A percentile compares a stretch with the other conserved stretches of the same genome.
Evolutionary conservation across 2,797 vertebrate species (phyloP).

Genomic region (Peromyscus aztecus): DNA sequence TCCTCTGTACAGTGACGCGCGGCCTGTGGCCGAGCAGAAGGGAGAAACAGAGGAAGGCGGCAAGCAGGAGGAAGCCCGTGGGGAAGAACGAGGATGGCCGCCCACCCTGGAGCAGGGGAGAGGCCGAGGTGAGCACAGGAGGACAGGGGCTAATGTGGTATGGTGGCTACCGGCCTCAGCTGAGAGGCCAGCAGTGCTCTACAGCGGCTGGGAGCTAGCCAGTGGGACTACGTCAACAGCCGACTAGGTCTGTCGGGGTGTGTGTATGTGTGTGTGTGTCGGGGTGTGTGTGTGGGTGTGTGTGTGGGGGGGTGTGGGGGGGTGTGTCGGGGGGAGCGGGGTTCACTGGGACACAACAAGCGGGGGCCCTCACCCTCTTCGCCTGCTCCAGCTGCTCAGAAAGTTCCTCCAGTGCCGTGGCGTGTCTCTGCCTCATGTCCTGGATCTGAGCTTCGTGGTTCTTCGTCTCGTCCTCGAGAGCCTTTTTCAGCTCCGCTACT

Average conservation of each 20-base stretch:
- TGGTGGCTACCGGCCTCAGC: background rate
- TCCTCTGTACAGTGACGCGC: background rate
- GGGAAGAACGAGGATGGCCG: fast-evolving
- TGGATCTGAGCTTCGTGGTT: slow-evolving; percentile 98
- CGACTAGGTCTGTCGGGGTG: too few relatives aligned
- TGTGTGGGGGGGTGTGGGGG: too few relatives aligned
- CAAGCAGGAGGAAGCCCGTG: background rate
- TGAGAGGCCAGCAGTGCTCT: background rate
- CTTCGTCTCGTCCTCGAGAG: slow-evolving; percentile 96
- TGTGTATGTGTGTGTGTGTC: too few relatives aligned
- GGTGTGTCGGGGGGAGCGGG: too few relatives aligned
- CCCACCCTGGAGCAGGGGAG: fast-evolving
- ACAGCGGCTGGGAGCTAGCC: background rate
- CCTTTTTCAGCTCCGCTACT: slow-evolving; percentile 98
- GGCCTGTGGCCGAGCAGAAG: background rate
- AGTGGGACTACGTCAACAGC: fast-evolving
- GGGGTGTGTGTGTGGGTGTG: too few relatives aligned
- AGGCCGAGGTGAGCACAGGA: background rate
- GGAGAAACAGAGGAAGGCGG: background rate
- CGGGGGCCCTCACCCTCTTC: slow-evolving; percentile 91
- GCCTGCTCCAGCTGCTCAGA: slow-evolving; percentile 98
- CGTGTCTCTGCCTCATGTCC: slow-evolving; percentile 96
- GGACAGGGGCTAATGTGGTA: fast-evolving
- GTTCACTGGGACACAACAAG: fast-evolving
- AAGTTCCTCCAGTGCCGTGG: slow-evolving; percentile 94